Evolutionary conservation across 2,797 vertebrate species (phyloP).

Genomic region (Garrulus glandarius): DNA sequence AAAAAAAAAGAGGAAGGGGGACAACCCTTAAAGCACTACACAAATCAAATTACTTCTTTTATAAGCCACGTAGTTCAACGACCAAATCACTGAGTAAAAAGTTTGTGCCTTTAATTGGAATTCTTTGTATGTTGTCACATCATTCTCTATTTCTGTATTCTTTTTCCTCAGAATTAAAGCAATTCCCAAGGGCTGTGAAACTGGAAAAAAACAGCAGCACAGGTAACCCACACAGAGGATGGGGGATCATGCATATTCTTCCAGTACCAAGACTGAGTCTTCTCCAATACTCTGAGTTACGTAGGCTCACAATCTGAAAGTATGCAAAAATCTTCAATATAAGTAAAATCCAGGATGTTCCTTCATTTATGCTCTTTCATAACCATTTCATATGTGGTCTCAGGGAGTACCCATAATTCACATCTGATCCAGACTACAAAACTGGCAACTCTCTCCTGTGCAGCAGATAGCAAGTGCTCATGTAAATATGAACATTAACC

Average conservation of each 20-base stretch:
- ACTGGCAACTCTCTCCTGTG: neutral
- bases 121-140: neutral
- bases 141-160: neutral
- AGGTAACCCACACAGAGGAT: neutral
- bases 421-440: neutral
- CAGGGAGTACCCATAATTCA: neutral
- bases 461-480: neutral
- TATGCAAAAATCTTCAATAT: neutral
- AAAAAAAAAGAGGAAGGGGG: neutral
- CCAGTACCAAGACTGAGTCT: fast-evolving
- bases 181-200: neutral
- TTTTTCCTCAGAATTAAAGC: neutral
- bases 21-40: neutral
- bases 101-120: neutral
- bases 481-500: neutral
- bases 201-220: neutral
- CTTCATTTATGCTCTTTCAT: neutral
- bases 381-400: neutral
- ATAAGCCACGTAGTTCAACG: neutral
- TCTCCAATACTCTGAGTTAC: neutral
- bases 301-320: neutral
- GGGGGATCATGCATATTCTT: neutral
- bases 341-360: neutral
- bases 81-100: neutral
- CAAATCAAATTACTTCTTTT: neutral